These are phyloP conservation scores for Cyprinodon diabolis DNA, from an alignment of 2,797 vertebrate genomes.

Conservation along the genomic window DNA sequence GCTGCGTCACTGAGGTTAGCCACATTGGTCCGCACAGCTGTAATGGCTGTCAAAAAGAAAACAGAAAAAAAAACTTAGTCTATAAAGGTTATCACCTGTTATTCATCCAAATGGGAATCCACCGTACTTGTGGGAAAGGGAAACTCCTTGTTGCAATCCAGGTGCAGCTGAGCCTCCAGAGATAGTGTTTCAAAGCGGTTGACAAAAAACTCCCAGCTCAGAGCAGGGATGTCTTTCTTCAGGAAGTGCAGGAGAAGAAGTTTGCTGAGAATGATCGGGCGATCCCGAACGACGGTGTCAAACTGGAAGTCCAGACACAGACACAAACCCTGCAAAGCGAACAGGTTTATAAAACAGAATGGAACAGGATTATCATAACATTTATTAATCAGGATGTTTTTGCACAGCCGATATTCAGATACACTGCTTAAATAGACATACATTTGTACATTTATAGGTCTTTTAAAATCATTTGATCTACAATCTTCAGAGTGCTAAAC, in stretches of 20 bases:
- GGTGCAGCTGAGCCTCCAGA: conserved; percentile 96
- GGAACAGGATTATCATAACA: no score
- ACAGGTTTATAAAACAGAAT: conserved; percentile 9
- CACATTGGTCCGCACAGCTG: conserved; percentile 96
- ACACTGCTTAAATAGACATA: no score
- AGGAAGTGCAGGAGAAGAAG: conserved; percentile 95
- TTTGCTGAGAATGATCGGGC: conserved; percentile 96
- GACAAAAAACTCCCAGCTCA: conserved; percentile 99
- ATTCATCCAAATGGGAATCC: conserved; percentile 16
- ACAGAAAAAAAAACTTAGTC: background rate
- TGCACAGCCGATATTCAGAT: no score
- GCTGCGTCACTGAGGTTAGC: conserved; percentile 97
- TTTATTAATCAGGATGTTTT: no score
- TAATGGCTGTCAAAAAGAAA: conserved; percentile 85
- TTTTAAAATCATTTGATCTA: no score
- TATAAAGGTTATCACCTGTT: background rate
- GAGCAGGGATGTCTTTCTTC: conserved; percentile 94
- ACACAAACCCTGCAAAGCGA: conserved; percentile 87
- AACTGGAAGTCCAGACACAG: conserved; percentile 99
- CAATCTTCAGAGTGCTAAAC: no score
- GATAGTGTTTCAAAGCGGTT: conserved; percentile 98
- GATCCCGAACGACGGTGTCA: conserved; percentile 96
- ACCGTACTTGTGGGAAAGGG: conserved; percentile 96
- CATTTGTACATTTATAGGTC: no score
- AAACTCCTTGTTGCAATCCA: conserved; percentile 99